A percentile compares a stretch with the other conserved stretches of the same genome.
phyloP scores from a whole-genome alignment of 2,797 vertebrate genomes.

The Catostomus latipinnis region DNA sequence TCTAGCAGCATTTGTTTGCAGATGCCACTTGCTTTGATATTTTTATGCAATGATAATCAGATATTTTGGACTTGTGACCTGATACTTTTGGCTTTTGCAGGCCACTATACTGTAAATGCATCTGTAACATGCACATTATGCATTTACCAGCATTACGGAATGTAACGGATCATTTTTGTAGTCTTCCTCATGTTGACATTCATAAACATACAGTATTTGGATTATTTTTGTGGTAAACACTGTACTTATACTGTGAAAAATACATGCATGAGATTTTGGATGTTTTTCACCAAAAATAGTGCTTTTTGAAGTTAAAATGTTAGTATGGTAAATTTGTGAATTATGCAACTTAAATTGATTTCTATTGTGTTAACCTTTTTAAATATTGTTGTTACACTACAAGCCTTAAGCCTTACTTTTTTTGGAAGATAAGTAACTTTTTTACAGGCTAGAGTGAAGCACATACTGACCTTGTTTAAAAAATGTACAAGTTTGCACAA shows the following conservation, averaged over 20 bases:
- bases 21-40: no score
- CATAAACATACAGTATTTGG: not conserved
- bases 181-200: not conserved
- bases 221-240: conserved; percentile 7
- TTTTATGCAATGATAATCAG: no score
- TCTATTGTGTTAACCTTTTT: not conserved
- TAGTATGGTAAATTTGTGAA: not conserved
- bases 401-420: conserved; percentile 3
- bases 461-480: not conserved
- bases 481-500: not conserved
- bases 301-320: conserved; percentile 7
- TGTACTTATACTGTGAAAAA: not conserved
- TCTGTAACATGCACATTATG: not conserved
- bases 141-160: not conserved
- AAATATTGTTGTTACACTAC: not conserved
- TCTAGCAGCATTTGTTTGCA: no score
- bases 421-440: not conserved
- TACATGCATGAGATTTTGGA: not conserved
- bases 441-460: not conserved
- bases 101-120: no score
- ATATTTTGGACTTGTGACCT: no score
- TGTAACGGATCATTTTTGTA: not conserved
- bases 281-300: not conserved
- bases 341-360: not conserved
- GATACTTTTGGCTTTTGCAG: no score